Conservation (phyloP, 2,888 invertebrate genomes). For the Acrocyrtus sp. region DNA sequence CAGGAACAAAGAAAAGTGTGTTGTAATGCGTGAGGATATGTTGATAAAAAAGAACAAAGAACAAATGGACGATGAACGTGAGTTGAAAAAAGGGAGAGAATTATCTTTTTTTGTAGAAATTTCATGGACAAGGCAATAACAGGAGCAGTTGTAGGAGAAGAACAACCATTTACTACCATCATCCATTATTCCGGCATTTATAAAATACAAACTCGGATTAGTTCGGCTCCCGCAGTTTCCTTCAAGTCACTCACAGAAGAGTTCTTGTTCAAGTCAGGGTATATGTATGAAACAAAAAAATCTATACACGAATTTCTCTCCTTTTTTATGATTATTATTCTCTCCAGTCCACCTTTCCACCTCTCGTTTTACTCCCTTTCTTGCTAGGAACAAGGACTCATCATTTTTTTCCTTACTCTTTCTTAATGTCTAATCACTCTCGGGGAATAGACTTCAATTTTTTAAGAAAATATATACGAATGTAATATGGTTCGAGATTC, state of each 20-base stretch:
- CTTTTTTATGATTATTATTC: slow-evolving; percentile 4
- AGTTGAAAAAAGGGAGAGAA: slow-evolving; percentile 39
- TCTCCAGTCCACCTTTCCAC: slow-evolving; percentile 23
- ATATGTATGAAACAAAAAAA: background rate
- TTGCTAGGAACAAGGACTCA: slow-evolving; percentile 16
- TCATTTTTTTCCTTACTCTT: slow-evolving; percentile 15
- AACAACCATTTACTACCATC: too few relatives aligned
- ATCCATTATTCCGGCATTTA: slow-evolving; percentile 54
- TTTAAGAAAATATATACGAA: too few relatives aligned
- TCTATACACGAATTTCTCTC: slow-evolving; percentile 1
- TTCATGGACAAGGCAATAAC: slow-evolving; percentile 35
- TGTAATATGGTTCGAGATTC: slow-evolving; percentile 38
- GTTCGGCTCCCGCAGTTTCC: slow-evolving; percentile 52
- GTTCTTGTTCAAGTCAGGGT: too few relatives aligned
- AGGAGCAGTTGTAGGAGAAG: slow-evolving; percentile 25
- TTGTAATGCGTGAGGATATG: slow-evolving; percentile 38
- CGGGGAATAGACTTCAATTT: slow-evolving; percentile 30
- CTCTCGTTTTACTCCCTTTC: too few relatives aligned
- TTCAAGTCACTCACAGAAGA: slow-evolving; percentile 24
- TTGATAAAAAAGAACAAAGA: slow-evolving; percentile 32
- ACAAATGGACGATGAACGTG: slow-evolving; percentile 48
- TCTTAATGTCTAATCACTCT: slow-evolving; percentile 36
- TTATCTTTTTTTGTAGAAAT: background rate
- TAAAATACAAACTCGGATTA: slow-evolving; percentile 54
- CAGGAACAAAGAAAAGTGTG: too few relatives aligned